Conservation (phyloP, 2,888 invertebrate genomes). For the Trichopoda pennipes region DNA sequence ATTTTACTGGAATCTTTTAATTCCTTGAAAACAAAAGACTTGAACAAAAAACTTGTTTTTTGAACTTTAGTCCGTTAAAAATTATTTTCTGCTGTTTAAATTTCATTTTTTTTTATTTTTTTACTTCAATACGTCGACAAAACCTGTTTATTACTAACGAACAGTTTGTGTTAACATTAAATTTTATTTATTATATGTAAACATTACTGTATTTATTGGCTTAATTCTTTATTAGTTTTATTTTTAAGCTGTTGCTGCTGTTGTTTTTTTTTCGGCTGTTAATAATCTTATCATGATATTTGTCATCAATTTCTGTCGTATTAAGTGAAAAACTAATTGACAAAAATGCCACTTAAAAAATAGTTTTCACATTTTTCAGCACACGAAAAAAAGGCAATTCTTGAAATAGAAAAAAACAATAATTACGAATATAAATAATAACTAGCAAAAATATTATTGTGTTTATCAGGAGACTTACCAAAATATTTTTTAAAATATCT, state of each 20-base stretch:
- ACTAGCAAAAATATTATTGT: too few species aligned
- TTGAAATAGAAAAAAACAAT: too few species aligned
- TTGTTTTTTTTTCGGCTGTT: too few species aligned
- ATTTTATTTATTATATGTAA: conserved; percentile 14
- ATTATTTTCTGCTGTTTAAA: conserved; percentile 18
- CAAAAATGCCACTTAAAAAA: conserved; percentile 56
- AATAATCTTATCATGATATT: conserved; percentile 45
- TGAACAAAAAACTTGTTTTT: conserved; percentile 58
- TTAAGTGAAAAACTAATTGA: conserved; percentile 51
- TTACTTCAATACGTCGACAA: neutral
- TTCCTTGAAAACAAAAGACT: conserved; percentile 59
- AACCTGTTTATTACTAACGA: conserved; percentile 44
- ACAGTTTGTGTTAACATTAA: conserved; percentile 5
- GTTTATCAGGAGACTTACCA: too few species aligned
- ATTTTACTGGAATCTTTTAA: neutral
- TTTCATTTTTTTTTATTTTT: conserved; percentile 13
- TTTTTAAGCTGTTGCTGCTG: conserved; percentile 9
- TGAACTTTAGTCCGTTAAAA: conserved; percentile 40
- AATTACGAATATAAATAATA: too few species aligned
- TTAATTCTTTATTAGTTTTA: conserved; percentile 34
- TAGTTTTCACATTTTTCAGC: neutral
- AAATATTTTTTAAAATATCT: too few species aligned
- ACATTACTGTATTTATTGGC: conserved; percentile 17
- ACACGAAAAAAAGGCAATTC: too few species aligned
- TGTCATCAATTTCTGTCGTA: conserved; percentile 67